Percentiles rank a stretch among this genome's conserved stretches.
These are phyloP conservation scores for Himalopsyche phryganea DNA, from an alignment of 1,140 invertebrate species.

Conservation along the genomic window DNA sequence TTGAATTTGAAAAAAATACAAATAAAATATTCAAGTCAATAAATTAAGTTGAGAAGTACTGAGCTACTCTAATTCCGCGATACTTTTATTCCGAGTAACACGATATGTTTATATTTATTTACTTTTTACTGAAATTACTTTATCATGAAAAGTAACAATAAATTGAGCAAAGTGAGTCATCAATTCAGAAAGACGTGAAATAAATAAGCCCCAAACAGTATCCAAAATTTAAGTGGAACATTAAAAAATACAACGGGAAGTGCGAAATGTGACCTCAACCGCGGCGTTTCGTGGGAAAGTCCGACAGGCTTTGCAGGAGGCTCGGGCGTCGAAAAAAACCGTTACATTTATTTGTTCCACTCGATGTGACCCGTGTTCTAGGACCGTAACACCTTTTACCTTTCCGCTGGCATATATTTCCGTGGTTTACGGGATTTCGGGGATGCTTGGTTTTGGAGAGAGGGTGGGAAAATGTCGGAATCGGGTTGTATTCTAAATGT, in stretches of 20 bases:
- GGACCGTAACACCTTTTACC: conserved; percentile 24
- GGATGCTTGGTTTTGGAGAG: background rate
- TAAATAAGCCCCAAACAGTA: background rate
- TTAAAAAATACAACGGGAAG: too few relatives aligned
- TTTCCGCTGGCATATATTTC: conserved; percentile 21
- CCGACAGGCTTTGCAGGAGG: background rate
- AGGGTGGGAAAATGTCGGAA: background rate
- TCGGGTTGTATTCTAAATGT: too few relatives aligned
- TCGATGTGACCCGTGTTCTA: conserved; percentile 20
- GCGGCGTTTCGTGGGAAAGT: conserved; percentile 4
- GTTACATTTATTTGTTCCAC: conserved; percentile 29
- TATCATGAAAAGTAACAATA: too few relatives aligned
- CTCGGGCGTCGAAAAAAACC: conserved; percentile 16
- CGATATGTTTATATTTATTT: too few relatives aligned
- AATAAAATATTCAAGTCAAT: too few relatives aligned
- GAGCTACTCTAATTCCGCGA: too few relatives aligned
- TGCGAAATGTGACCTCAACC: background rate
- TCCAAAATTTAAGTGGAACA: too few relatives aligned
- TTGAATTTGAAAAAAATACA: too few relatives aligned
- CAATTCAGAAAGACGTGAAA: too few relatives aligned
- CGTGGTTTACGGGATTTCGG: conserved; percentile 14
- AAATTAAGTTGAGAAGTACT: too few relatives aligned
- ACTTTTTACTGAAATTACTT: background rate
- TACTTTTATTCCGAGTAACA: too few relatives aligned
- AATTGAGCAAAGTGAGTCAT: too few relatives aligned